Conservation (phyloP, 2,888 invertebrate species). For the Caenorhabditis sp. region DNA sequence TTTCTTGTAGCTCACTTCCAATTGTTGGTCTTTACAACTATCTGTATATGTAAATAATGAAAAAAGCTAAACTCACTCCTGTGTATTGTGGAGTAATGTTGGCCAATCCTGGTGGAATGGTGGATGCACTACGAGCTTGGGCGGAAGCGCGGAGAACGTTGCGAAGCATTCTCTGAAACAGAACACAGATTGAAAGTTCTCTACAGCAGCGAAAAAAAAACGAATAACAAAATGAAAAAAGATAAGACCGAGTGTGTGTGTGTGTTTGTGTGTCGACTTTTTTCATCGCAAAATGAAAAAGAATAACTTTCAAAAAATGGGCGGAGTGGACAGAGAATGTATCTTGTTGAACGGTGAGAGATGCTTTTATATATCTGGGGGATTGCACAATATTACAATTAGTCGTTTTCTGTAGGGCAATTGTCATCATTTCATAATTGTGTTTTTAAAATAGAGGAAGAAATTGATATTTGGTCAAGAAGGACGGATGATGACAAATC, state of each 20-base stretch:
- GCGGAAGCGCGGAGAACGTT: slow-evolving; percentile 11
- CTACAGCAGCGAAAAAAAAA: background rate
- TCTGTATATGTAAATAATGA: too few species aligned
- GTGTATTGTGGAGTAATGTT: slow-evolving; percentile 36
- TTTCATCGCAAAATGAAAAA: background rate
- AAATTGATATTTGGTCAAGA: background rate
- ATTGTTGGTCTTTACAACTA: too few species aligned
- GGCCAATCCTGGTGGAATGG: slow-evolving; percentile 29
- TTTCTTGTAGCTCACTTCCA: too few species aligned
- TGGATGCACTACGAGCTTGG: slow-evolving; percentile 29
- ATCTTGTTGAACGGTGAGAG: background rate
- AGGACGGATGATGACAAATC: background rate
- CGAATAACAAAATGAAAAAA: background rate
- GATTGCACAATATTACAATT: too few species aligned
- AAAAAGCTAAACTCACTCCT: slow-evolving; percentile 19
- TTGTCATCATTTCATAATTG: too few species aligned
- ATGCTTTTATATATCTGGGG: background rate
- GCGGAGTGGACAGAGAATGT: background rate
- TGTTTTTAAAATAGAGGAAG: too few species aligned
- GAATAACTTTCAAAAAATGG: background rate
- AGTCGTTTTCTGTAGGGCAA: too few species aligned
- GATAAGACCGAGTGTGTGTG: background rate
- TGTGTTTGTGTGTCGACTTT: background rate
- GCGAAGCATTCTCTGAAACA: slow-evolving; percentile 27
- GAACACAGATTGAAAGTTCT: background rate